Conservation (phyloP, 2,888 invertebrate genomes). For the Drosophila kokeensis region DNA sequence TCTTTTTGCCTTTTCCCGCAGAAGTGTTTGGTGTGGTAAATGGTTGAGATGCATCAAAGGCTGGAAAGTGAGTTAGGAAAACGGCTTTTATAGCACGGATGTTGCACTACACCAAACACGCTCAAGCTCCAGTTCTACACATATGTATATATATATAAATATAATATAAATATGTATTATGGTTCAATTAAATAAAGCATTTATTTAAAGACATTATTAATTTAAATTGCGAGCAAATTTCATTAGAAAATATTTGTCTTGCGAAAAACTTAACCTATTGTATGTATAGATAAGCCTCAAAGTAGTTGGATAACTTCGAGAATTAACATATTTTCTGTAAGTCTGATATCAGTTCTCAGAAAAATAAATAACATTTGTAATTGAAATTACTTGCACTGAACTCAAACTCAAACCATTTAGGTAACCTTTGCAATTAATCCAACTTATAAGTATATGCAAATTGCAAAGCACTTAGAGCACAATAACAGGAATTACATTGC, state of each 20-base stretch:
- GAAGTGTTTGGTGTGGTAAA: slow-evolving; percentile 10
- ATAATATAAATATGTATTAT: background rate
- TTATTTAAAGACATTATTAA: background rate
- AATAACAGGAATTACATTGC: slow-evolving; percentile 18
- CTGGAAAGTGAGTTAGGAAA: background rate
- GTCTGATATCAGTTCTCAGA: background rate
- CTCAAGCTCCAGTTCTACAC: background rate
- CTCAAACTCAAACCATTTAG: background rate
- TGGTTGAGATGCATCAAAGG: background rate
- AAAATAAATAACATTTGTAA: background rate
- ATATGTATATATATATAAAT: background rate
- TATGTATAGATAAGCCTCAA: background rate
- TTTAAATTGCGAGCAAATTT: background rate
- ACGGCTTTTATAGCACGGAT: slow-evolving; percentile 24
- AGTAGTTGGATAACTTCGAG: background rate
- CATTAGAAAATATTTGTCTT: background rate
- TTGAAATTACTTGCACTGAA: background rate
- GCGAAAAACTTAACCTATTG: too few species aligned
- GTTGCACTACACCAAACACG: slow-evolving; percentile 11
- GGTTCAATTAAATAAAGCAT: background rate
- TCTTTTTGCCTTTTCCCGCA: slow-evolving; percentile 18
- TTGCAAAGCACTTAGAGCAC: slow-evolving; percentile 5
- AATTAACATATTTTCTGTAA: background rate
- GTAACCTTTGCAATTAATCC: background rate
- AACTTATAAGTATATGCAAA: background rate